Base-by-base conservation (phyloP, 1,140 invertebrate genomes). In the Drosophila bocki region DNA sequence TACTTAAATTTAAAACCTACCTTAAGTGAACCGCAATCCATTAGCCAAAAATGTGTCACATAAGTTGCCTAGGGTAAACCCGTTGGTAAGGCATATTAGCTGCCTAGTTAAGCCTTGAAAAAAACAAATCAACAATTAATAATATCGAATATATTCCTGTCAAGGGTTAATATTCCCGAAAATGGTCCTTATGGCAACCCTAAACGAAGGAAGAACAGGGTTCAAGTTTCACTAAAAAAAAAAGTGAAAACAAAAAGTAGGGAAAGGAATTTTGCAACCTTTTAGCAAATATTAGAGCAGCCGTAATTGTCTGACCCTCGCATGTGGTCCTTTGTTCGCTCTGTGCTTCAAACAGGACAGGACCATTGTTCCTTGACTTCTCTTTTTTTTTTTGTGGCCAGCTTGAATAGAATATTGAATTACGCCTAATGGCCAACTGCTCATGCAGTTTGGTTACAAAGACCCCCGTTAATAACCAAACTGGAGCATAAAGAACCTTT, bases 341-440 rank as follows among this genome's bases (percentile, higher is more conserved):
- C 9, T 5, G n/a, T 29, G 17, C 15, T 11, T 15, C 39, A 9
- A 63, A 56, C 50, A 62, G 67, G 37, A 45, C 68, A 35, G 33
- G 26, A 7, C 54, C 48, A 67, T 67, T 77, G 42, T 63, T 33
- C 13, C 37, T 22, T 59, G 39, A 63, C 26, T 26, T 26, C 6
- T 6, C 5, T 13, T 4, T 15, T 53, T 15, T 53, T 41, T 61
- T 77, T 64, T 78, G 42, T 39, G 8, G 17, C 29, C 50, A 56
- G 48, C 58, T 72, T 88, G 62, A 88, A 82, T 80, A 45, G 84
- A 87, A 87, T 87, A 87, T 87, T 88, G 84, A 88, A 87, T 87
- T 88, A 87, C 84, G 47, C 58, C 80, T 87, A 87, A 87, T 87
- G 84, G 84, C 54, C 72, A 71, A 67, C 50, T 48, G 33, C 48